A percentile compares a stretch with the other conserved stretches of the same genome.
These are phyloP conservation scores for Barypeithes pellucidus DNA, from an alignment of 2,888 invertebrate genomes.

Conservation along the genomic window DNA sequence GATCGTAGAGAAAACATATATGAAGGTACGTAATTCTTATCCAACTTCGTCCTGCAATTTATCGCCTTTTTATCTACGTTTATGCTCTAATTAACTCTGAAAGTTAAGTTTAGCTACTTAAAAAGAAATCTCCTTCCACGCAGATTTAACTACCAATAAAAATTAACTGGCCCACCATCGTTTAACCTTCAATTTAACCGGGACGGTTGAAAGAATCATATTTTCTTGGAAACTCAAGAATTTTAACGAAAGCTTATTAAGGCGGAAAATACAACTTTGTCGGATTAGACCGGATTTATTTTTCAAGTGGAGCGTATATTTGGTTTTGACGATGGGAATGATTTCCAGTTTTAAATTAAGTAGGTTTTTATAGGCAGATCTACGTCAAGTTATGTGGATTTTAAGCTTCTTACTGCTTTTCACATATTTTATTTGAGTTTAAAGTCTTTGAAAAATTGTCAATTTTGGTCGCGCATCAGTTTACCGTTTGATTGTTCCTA, in stretches of 20 bases:
- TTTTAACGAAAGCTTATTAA: constrained; percentile 46
- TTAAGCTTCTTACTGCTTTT: too few relatives aligned
- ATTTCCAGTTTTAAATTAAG: constrained; percentile 31
- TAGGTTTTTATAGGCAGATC: not conserved
- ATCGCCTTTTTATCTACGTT: not conserved
- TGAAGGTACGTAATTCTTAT: not conserved
- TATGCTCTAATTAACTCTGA: not conserved
- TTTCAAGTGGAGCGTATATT: constrained; percentile 42
- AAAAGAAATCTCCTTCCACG: constrained; percentile 7
- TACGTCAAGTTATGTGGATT: not conserved
- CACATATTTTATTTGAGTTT: not conserved
- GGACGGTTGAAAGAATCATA: constrained; percentile 24
- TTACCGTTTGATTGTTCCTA: too few relatives aligned
- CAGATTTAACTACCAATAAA: constrained; percentile 25
- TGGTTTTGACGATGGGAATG: constrained; percentile 34
- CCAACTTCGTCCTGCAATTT: not conserved
- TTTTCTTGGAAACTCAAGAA: constrained; percentile 33
- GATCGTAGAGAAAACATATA: too few relatives aligned
- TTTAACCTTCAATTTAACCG: constrained; percentile 25
- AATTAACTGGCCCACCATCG: constrained; percentile 27
- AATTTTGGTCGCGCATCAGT: too few relatives aligned
- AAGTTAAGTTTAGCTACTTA: not conserved
- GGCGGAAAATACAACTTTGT: constrained; percentile 40
- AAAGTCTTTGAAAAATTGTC: too few relatives aligned
- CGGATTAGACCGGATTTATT: constrained; percentile 37